phyloP scores from a whole-genome alignment of 2,888 invertebrate species.

The Athripsodes cinereus region DNA sequence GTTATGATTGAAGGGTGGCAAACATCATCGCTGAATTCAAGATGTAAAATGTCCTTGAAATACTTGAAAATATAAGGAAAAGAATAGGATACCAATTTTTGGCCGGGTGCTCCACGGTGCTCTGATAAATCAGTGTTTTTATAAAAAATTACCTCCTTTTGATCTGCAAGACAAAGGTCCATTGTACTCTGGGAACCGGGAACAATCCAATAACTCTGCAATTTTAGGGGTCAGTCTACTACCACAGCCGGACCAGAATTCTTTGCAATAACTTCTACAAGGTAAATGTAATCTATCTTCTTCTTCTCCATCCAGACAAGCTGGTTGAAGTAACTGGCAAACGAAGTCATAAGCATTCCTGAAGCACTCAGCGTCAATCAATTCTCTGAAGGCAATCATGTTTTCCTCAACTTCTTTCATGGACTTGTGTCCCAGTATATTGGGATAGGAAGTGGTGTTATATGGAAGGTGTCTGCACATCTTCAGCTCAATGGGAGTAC shows the following conservation, averaged over 20 bases:
- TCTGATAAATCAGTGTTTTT: too few species aligned
- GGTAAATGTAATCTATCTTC: conserved; percentile 59
- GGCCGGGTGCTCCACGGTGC: too few species aligned
- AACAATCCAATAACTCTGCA: conserved; percentile 69
- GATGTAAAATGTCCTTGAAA: too few species aligned
- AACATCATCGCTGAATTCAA: too few species aligned
- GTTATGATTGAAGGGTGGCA: too few species aligned
- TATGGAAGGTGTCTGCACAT: conserved; percentile 69
- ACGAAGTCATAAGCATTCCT: conserved; percentile 83
- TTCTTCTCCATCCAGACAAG: conserved; percentile 49
- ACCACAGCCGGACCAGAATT: conserved; percentile 80
- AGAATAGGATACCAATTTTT: too few species aligned
- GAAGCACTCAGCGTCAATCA: conserved; percentile 89
- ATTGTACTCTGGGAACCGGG: conserved; percentile 71
- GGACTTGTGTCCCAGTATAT: conserved; percentile 63
- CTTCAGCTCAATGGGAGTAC: conserved; percentile 58
- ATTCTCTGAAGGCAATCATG: conserved; percentile 74
- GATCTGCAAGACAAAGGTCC: conserved; percentile 68
- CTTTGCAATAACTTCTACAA: conserved; percentile 78
- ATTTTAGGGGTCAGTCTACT: conserved; percentile 65
- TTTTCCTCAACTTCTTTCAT: conserved; percentile 63
- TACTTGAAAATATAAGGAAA: too few species aligned
- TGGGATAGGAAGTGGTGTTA: conserved; percentile 80
- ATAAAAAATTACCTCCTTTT: conserved; percentile 77
- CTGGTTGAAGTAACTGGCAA: conserved; percentile 79